Evolutionary conservation across 2,888 invertebrate genomes (phyloP).

Genomic region (Salpingus planirostris): DNA sequence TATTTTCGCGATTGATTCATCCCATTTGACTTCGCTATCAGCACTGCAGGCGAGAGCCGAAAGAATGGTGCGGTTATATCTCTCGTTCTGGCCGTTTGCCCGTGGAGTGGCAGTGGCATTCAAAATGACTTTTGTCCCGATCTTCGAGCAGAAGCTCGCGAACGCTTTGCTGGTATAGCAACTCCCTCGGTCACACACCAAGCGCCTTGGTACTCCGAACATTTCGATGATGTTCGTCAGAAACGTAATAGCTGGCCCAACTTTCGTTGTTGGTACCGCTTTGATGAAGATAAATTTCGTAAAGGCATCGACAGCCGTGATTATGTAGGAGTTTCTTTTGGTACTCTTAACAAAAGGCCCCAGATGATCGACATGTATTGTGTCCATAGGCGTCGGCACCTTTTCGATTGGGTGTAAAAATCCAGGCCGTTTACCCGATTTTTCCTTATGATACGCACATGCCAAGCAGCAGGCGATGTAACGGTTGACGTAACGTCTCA

Average conservation of each 20-base stretch:
- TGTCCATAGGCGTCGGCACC: neutral
- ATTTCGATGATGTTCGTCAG: conserved; percentile 10
- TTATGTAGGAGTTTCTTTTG: neutral
- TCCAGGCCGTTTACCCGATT: conserved; percentile 2
- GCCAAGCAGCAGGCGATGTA: conserved; percentile 15
- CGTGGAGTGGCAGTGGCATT: conserved; percentile 19
- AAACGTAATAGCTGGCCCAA: conserved; percentile 3
- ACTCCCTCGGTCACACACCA: conserved; percentile 24
- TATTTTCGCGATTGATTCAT: conserved; percentile 40
- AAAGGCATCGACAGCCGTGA: neutral
- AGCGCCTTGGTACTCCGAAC: conserved; percentile 21
- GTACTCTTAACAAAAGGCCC: neutral
- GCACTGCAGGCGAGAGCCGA: neutral
- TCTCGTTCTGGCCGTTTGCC: conserved; percentile 20
- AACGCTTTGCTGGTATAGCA: conserved; percentile 22
- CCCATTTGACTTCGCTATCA: neutral
- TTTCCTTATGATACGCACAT: conserved; percentile 13
- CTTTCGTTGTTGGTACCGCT: conserved; percentile 6
- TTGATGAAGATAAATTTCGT: conserved; percentile 1
- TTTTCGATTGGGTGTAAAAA: conserved; percentile 8
- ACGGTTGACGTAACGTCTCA: conserved; percentile 11
- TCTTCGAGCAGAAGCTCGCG: conserved; percentile 15
- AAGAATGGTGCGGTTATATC: neutral
- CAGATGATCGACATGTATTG: neutral
- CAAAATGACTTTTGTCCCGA: conserved; percentile 20